Evolutionary conservation across 2,113 vertebrate species (phyloP).

Genomic region (Tachycineta bicolor): DNA sequence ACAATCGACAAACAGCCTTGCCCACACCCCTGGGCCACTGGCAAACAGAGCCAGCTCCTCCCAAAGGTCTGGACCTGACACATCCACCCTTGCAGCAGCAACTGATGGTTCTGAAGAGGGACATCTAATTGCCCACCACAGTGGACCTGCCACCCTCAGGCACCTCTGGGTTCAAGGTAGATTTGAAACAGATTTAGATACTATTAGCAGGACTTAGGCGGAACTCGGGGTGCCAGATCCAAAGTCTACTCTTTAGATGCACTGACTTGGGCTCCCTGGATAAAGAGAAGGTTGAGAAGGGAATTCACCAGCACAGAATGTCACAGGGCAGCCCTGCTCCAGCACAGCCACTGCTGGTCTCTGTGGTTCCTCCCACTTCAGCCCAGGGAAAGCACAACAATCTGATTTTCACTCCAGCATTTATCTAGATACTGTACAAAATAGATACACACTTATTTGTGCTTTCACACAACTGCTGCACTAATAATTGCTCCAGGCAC

Average conservation of each 20-base stretch:
- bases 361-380: background rate
- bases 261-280: background rate
- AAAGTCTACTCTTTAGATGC: background rate
- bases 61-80: background rate
- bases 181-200: background rate
- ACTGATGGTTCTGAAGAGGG: background rate
- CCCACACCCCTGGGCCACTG: background rate
- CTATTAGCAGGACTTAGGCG: background rate
- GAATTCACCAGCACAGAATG: background rate
- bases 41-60: background rate
- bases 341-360: background rate
- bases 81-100: background rate
- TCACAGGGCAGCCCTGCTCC: background rate
- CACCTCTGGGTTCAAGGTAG: background rate
- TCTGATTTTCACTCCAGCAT: background rate
- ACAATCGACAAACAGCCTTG: background rate
- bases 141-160: background rate
- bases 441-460: background rate
- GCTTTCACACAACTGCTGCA: background rate
- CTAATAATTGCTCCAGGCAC: background rate
- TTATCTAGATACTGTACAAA: background rate
- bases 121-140: rapidly evolving
- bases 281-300: constrained; percentile 13
- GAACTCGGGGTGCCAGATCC: background rate
- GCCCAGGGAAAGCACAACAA: background rate